Evolutionary conservation across 2,113 vertebrate species (phyloP).

Genomic region (Epinephelus lanceolatus): DNA sequence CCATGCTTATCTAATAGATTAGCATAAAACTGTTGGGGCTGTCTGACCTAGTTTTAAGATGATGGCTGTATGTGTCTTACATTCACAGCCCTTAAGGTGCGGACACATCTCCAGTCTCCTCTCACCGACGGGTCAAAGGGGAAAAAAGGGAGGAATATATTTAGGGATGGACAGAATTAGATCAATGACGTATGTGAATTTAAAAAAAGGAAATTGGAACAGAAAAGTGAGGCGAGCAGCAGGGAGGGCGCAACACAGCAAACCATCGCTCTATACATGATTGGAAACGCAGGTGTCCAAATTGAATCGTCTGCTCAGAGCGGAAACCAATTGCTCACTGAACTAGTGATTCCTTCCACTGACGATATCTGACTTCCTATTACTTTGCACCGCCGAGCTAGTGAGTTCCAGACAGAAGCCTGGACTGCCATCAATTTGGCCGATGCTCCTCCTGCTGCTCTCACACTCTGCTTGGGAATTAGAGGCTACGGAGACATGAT

Average conservation of each 20-base stretch:
- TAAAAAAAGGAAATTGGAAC: slow-evolving; percentile 1
- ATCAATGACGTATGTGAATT: slow-evolving; percentile 16
- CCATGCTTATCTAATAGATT: slow-evolving; percentile 42
- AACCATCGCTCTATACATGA: not conserved
- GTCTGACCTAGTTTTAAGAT: slow-evolving; percentile 67
- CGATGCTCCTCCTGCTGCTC: not conserved
- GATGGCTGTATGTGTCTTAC: slow-evolving; percentile 20
- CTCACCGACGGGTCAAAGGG: slow-evolving; percentile 30
- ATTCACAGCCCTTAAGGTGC: slow-evolving; percentile 19
- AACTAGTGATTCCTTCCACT: slow-evolving; percentile 29
- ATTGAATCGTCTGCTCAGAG: slow-evolving; percentile 47
- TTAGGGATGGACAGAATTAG: slow-evolving; percentile 48
- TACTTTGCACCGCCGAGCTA: not conserved
- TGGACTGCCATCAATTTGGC: slow-evolving; percentile 7
- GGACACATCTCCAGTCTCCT: not conserved
- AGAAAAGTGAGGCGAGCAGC: not conserved
- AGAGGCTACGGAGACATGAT: not conserved
- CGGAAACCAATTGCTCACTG: slow-evolving; percentile 47
- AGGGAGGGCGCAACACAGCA: not conserved
- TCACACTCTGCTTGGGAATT: slow-evolving; percentile 7
- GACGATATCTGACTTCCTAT: slow-evolving; percentile 28
- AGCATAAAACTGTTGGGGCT: slow-evolving; percentile 51
- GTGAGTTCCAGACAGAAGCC: not conserved
- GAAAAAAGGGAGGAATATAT: not conserved
- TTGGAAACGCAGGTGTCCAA: slow-evolving; percentile 49